Conservation (phyloP, 37 sponge, comb jelly and placozoan genomes). For the Geodia barretti region DNA sequence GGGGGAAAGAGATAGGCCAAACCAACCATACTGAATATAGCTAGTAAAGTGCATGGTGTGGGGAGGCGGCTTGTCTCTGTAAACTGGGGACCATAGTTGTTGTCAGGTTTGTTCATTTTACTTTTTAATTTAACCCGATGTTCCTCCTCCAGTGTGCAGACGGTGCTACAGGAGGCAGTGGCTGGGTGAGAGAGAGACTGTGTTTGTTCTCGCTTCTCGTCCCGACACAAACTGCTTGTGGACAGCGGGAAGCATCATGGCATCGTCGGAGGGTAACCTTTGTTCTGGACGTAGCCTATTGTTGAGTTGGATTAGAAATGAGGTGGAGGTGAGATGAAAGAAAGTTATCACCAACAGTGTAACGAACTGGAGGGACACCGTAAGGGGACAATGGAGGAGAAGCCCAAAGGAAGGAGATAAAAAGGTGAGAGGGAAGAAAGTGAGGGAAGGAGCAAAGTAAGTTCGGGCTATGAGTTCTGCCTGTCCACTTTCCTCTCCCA, state of each 20-base stretch:
- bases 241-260: conserved; percentile 51
- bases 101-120: too few species aligned
- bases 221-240: conserved; percentile 90
- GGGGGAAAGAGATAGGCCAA: too few species aligned
- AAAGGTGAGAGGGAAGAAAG: not conserved
- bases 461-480: not conserved
- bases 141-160: conserved; percentile 7
- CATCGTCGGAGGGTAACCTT: conserved; percentile 40
- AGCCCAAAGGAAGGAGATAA: not conserved
- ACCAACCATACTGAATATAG: too few species aligned
- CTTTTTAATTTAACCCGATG: too few species aligned
- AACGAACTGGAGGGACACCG: conserved; percentile 74
- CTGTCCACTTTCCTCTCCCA: not conserved
- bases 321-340: not conserved
- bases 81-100: too few species aligned
- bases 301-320: conserved; percentile 32
- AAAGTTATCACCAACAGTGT: conserved; percentile 25
- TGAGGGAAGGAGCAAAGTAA: conserved; percentile 46
- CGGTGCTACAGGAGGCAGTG: conserved; percentile 44
- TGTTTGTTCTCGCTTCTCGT: conserved; percentile 68
- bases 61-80: too few species aligned
- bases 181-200: conserved; percentile 8
- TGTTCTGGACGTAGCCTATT: conserved; percentile 60
- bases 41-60: too few species aligned
- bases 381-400: conserved; percentile 39